Evolutionary conservation across 1,140 invertebrate species (phyloP).

Genomic region (Uloborus diversus): DNA sequence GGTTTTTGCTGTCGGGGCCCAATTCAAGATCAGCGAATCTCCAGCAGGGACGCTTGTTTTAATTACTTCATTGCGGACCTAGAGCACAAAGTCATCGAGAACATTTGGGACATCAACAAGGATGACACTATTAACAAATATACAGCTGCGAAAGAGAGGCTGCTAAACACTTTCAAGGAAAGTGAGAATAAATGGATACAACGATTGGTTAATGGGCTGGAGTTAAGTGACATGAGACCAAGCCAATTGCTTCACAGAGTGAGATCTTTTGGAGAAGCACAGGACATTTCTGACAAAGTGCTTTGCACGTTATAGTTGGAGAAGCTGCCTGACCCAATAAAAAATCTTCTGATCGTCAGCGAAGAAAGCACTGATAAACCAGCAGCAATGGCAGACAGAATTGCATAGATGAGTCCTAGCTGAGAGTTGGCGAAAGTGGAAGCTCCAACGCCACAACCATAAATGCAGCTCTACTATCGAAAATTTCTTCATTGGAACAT

Average conservation of each 20-base stretch:
- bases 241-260: too few species aligned
- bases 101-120: background rate
- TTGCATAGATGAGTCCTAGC: background rate
- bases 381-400: background rate
- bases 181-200: background rate
- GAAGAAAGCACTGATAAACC: background rate
- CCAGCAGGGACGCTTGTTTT: background rate
- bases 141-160: background rate
- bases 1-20: background rate
- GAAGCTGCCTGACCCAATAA: background rate
- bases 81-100: background rate
- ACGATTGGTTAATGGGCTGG: background rate
- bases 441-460: background rate
- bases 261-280: background rate
- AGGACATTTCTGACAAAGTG: background rate
- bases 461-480: background rate
- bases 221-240: background rate
- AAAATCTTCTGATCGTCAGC: background rate
- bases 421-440: background rate
- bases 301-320: background rate
- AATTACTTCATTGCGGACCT: slow-evolving; percentile 6
- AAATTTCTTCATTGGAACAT: background rate
- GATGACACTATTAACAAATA: background rate
- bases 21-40: background rate
- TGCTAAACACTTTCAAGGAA: background rate